Conservation (phyloP, 2,113 vertebrate species). For the Copsychus sechellarum region DNA sequence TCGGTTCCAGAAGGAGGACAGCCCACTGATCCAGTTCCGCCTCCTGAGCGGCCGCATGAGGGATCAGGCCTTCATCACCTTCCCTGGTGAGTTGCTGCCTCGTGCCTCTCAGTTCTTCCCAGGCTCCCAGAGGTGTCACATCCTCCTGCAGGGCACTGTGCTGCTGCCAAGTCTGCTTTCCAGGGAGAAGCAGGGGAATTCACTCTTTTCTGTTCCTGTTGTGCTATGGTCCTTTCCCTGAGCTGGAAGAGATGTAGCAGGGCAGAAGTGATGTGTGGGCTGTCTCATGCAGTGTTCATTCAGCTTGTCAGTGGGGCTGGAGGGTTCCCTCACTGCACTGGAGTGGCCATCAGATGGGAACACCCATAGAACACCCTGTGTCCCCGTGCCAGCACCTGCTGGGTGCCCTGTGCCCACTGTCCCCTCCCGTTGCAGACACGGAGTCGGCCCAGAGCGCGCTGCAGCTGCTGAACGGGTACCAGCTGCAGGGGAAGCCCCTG, state of each 20-base stretch:
- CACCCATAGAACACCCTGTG: fast-evolving
- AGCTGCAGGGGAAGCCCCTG: constrained; percentile 84
- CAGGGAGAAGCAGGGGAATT: neutral
- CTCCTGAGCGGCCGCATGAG: constrained; percentile 89
- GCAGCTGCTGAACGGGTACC: constrained; percentile 84
- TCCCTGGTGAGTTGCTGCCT: constrained; percentile 78
- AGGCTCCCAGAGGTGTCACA: neutral
- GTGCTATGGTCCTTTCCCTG: neutral
- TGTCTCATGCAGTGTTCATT: fast-evolving
- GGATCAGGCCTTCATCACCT: constrained; percentile 92
- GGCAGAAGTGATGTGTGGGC: neutral
- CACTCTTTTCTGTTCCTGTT: neutral
- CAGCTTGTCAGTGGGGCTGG: neutral
- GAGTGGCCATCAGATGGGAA: neutral
- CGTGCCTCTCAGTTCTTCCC: fast-evolving
- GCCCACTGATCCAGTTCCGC: constrained; percentile 78
- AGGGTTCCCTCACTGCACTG: fast-evolving
- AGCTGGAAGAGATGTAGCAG: neutral
- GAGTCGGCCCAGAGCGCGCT: constrained; percentile 79
- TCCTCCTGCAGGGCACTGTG: neutral
- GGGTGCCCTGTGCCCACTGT: neutral
- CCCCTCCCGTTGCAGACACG: constrained; percentile 71
- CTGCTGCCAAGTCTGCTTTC: neutral
- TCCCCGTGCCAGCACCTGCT: neutral
- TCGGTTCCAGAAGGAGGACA: constrained; percentile 81